Conservation (phyloP, 2,113 vertebrate genomes). For the Esox niger region DNA sequence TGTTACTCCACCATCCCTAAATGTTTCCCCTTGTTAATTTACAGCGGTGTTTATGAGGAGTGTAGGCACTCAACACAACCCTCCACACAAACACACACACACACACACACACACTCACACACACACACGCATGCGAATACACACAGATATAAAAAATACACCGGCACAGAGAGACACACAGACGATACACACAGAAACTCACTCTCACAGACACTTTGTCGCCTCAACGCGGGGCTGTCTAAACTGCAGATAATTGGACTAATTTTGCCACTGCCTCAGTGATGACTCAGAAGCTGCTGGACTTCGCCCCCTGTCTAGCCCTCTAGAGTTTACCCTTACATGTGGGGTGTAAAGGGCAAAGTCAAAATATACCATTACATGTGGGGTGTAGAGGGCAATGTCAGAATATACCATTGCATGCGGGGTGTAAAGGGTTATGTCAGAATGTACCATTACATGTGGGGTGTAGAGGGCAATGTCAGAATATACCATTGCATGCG, state of each 20-base stretch:
- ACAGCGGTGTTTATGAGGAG: conserved; percentile 9
- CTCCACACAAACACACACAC: conserved; percentile 15
- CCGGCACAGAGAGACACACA: background rate
- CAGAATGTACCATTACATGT: conserved; percentile 36
- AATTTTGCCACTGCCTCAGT: conserved; percentile 50
- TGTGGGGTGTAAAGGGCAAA: background rate
- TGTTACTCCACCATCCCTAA: background rate
- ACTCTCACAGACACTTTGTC: conserved; percentile 5
- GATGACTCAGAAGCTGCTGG: conserved; percentile 55
- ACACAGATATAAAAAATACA: too few species aligned
- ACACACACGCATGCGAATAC: too few species aligned
- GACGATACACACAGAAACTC: background rate
- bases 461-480: conserved; percentile 23
- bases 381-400: conserved; percentile 22
- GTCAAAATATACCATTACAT: conserved; percentile 37
- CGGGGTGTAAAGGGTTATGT: conserved; percentile 25
- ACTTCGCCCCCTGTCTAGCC: conserved; percentile 39
- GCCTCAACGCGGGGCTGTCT: conserved; percentile 49
- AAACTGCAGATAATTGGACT: conserved; percentile 61
- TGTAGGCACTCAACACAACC: conserved; percentile 14
- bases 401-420: conserved; percentile 28
- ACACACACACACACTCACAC: too few species aligned
- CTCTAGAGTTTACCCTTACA: conserved; percentile 1
- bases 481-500: conserved; percentile 38
- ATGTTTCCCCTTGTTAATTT: conserved; percentile 23